A percentile compares a stretch with the other conserved stretches of the same genome.
Evolutionary conservation across 1,140 invertebrate genomes (phyloP).

Genomic region (Elymnias hypermnestra): DNA sequence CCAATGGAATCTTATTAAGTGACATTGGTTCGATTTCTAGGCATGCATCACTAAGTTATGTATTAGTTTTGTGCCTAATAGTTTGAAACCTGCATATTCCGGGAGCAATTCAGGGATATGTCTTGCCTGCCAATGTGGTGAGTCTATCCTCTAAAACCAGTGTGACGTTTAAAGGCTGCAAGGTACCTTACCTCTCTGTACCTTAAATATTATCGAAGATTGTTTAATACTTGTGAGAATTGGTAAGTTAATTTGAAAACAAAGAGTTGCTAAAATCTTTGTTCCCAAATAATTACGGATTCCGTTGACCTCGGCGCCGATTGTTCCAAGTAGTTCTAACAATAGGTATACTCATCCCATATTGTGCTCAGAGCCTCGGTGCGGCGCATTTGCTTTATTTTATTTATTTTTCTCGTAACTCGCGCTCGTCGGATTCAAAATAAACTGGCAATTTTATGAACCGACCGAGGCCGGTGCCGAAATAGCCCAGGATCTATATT

Average conservation of each 20-base stretch:
- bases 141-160: too few relatives aligned
- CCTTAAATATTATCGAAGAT: constrained; percentile 8
- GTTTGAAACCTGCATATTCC: too few relatives aligned
- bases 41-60: too few relatives aligned
- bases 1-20: too few relatives aligned
- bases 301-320: constrained; percentile 32
- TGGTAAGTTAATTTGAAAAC: constrained; percentile 30
- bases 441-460: constrained; percentile 64
- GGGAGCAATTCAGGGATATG: too few relatives aligned
- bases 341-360: constrained; percentile 36
- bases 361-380: constrained; percentile 24
- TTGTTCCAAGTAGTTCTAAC: constrained; percentile 30
- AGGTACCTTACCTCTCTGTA: too few relatives aligned
- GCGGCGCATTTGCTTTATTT: constrained; percentile 25
- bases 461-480: constrained; percentile 46
- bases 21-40: too few relatives aligned
- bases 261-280: constrained; percentile 38
- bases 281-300: constrained; percentile 30
- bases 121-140: too few relatives aligned
- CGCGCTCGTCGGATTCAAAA: constrained; percentile 52
- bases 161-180: too few relatives aligned
- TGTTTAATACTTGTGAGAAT: background rate
- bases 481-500: constrained; percentile 52
- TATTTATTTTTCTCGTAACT: constrained; percentile 57
- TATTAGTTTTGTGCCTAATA: too few relatives aligned